Percentiles rank a stretch among this genome's conserved stretches.
These are phyloP conservation scores for Boleophthalmus pectinirostris DNA, from an alignment of 2,113 vertebrate genomes.

Conservation along the genomic window DNA sequence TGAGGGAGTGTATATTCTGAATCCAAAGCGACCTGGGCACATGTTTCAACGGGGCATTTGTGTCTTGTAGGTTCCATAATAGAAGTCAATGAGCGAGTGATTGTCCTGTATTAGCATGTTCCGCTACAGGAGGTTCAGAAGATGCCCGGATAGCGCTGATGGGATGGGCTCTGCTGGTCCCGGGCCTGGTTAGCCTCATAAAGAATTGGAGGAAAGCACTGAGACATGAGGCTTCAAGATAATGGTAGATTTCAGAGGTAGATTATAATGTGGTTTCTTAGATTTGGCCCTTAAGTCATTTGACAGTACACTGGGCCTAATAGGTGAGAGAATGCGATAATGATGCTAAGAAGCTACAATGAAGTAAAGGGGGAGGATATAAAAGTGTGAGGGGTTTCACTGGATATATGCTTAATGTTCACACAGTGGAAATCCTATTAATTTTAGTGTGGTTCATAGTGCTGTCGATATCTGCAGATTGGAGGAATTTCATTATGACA, in stretches of 20 bases:
- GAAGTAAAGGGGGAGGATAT: not conserved
- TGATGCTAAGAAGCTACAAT: not conserved
- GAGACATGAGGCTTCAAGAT: conserved; percentile 50
- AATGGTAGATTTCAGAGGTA: conserved; percentile 31
- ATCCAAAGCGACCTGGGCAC: not conserved
- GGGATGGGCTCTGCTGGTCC: conserved; percentile 55
- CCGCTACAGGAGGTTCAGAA: conserved; percentile 63
- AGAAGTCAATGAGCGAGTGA: conserved; percentile 63
- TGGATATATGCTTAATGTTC: not conserved
- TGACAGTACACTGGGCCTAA: conserved; percentile 4
- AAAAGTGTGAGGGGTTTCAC: not conserved
- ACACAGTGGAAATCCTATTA: not conserved
- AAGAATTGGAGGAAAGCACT: conserved; percentile 59
- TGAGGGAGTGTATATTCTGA: no score
- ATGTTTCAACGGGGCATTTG: conserved; percentile 11
- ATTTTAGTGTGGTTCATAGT: not conserved
- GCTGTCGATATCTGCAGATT: not conserved
- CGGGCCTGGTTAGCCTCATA: conserved; percentile 49
- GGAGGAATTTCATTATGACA: not conserved
- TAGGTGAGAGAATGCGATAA: not conserved
- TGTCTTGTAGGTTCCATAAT: conserved; percentile 55
- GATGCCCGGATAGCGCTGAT: conserved; percentile 54
- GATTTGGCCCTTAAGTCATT: conserved; percentile 17
- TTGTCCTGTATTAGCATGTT: conserved; percentile 70
- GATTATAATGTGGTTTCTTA: conserved; percentile 22